phyloP scores from a whole-genome alignment of 2,797 vertebrate species.

The Syndactyla subalaris region DNA sequence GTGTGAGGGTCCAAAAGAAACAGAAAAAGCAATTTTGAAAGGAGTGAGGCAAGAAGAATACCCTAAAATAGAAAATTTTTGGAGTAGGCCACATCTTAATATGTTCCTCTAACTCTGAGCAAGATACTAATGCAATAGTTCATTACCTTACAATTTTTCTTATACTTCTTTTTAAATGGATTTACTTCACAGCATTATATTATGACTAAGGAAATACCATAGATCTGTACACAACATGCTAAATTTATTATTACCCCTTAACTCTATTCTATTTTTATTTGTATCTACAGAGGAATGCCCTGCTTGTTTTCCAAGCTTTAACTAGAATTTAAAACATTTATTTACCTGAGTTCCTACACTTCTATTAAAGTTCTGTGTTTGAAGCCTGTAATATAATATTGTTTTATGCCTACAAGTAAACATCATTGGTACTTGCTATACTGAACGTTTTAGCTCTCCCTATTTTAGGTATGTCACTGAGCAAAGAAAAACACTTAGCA shows the following conservation, averaged over 20 bases:
- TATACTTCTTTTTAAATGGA: not conserved
- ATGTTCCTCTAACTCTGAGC: not conserved
- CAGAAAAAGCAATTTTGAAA: not conserved
- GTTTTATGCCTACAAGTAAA: not conserved
- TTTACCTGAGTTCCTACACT: not conserved
- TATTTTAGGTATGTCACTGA: not conserved
- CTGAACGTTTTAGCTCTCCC: not conserved
- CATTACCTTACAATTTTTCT: not conserved
- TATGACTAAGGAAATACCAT: not conserved
- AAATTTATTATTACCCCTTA: not conserved
- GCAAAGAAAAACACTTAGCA: not conserved
- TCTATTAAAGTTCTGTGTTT: not conserved
- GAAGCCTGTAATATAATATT: not conserved
- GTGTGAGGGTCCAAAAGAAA: not conserved
- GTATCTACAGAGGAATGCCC: not conserved
- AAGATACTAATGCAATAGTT: not conserved
- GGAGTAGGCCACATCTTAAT: not conserved
- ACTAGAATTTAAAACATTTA: not conserved
- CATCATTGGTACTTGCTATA: not conserved
- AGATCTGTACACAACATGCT: not conserved
- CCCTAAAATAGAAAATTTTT: accelerated
- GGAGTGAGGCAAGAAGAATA: not conserved
- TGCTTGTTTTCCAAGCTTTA: not conserved
- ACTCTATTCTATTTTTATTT: not conserved
- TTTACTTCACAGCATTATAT: not conserved